Percentiles rank a stretch among this genome's conserved stretches.
These are phyloP conservation scores for Heterodera filipjevi DNA, from an alignment of 2,888 invertebrate species.

Conservation along the genomic window DNA sequence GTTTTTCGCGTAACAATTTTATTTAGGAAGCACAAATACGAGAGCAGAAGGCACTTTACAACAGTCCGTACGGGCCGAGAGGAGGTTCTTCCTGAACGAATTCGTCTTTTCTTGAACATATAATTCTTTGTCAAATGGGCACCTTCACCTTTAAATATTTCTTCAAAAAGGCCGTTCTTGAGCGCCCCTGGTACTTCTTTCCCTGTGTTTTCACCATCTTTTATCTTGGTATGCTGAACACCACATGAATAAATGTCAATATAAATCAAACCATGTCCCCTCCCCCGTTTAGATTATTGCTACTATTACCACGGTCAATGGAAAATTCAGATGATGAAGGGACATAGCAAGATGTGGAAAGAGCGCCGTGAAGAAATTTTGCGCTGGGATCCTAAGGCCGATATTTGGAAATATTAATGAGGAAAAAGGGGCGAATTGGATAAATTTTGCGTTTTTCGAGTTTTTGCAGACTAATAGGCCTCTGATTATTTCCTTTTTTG, in stretches of 20 bases:
- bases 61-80: constrained; percentile 2
- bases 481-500: neutral
- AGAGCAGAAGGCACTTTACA: neutral
- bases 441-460: neutral
- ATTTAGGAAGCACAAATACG: neutral
- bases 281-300: constrained; percentile 20
- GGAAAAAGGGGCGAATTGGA: neutral
- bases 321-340: constrained; percentile 7
- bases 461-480: neutral
- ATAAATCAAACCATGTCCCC: neutral
- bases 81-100: neutral
- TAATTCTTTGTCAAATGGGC: constrained; percentile 14
- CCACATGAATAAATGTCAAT: neutral
- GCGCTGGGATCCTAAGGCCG: constrained; percentile 27
- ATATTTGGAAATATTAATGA: constrained; percentile 22
- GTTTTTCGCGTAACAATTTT: neutral
- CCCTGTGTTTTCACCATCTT: neutral
- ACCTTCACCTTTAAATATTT: constrained; percentile 24
- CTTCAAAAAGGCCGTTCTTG: constrained; percentile 22
- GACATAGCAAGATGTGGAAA: constrained; percentile 18
- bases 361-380: constrained; percentile 22
- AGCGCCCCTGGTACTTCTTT: constrained; percentile 21
- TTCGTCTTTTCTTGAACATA: neutral
- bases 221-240: neutral
- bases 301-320: neutral